Evolutionary conservation across 1,140 invertebrate genomes (phyloP), one percentile per base, ranked within the genome.

Genomic region (Pteromalus puparum): DNA sequence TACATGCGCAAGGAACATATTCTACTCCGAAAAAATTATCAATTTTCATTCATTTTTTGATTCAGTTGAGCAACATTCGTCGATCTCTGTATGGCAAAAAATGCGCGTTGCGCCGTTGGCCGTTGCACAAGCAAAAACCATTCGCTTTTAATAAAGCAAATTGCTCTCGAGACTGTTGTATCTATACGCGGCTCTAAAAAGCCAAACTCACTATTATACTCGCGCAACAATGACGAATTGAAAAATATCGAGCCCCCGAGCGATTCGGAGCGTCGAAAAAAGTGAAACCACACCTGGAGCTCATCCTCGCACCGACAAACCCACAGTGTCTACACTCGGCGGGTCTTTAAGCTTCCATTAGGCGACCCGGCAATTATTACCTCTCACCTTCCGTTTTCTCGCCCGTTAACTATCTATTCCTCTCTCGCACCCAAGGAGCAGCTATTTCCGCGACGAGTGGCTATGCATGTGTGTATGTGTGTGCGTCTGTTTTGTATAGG

Each of bases 261-360:
- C 87, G 86, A 88, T 90, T 89, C 88, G 85, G 88, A 87, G 87
- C 87, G 86, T 90, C 89, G 88, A 87, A 21, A 89, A 81, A 42
- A 89, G 85, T 84, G 67, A 85, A 87, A 87, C 89, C 90, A 89
- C 89, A 73, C 72, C 89, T 88, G 90, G 89, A 87, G 90, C 84
- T 81, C 84, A 13, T 81, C 72, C 87, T 89, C 89, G 86, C 88
- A 87, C 87, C 26, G 42, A 85, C 85, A 76, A 34, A 34, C 7
- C 53, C 6, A 61, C 53, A 21, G 18, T 9, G 18, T n/a, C 15
- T 61, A 61, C 18, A 61, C 72, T 12, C 30, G 6, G 26, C 34
- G 21, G 15, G 15, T 78, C 75, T 72, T 53, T 78, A 76, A 90
- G 34, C 82, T 86, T 88, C 89, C 88, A 90, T 90, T 90, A 90